A percentile compares a stretch with the other conserved stretches of the same genome.
Evolutionary conservation across 2,113 vertebrate species (phyloP).

Genomic region (Ginglymostoma cirratum): DNA sequence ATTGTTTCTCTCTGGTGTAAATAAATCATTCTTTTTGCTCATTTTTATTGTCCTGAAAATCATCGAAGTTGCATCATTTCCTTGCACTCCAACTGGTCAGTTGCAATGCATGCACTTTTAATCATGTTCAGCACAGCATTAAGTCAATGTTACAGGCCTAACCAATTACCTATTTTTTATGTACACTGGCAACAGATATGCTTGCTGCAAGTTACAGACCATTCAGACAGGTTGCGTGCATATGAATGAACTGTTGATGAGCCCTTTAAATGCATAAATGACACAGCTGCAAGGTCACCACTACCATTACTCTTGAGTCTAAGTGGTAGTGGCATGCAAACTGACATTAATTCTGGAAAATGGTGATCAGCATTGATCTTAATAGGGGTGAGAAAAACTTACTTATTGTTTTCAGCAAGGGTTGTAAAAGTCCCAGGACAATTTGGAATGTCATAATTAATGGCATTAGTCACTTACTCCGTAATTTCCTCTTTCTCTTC

Average conservation of each 20-base stretch:
- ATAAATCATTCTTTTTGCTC: not conserved
- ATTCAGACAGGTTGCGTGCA: not conserved
- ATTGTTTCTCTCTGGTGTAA: not conserved
- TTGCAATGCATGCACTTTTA: not conserved
- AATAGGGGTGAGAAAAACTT: not conserved
- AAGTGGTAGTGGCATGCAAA: not conserved
- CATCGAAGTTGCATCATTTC: not conserved
- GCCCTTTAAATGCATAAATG: not conserved
- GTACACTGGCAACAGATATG: not conserved
- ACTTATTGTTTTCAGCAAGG: not conserved
- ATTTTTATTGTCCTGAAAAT: not conserved
- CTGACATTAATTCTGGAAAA: not conserved
- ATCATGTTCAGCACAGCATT: not conserved
- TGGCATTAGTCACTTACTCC: not conserved
- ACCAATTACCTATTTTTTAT: not conserved
- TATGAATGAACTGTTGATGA: slow-evolving; percentile 12
- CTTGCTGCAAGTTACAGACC: not conserved
- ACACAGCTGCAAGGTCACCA: not conserved
- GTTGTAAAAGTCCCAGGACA: not conserved
- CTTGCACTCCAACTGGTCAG: not conserved
- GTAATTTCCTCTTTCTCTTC: not conserved
- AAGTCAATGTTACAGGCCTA: not conserved
- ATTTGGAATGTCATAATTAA: not conserved
- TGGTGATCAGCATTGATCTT: not conserved
- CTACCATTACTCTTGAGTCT: not conserved